phyloP scores from a whole-genome alignment of 1,140 invertebrate genomes.

The Macrocentrus cingulum region DNA sequence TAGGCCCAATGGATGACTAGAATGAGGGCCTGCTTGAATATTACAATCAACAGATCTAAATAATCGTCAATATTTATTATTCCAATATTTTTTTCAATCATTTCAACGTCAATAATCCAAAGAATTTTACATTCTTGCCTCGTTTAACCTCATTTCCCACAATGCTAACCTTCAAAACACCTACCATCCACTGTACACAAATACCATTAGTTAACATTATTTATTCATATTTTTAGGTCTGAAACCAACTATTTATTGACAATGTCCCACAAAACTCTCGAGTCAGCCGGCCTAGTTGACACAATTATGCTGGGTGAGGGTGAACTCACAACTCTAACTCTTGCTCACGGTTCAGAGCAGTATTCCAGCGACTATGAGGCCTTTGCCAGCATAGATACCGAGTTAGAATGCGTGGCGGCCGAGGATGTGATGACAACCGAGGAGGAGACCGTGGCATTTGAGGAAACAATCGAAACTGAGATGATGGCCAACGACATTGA shows the following conservation, averaged over 20 bases:
- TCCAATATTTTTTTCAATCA: not conserved
- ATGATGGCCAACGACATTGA: slow-evolving; percentile 49
- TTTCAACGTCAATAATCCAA: not conserved
- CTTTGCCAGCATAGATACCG: slow-evolving; percentile 54
- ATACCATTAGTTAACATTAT: slow-evolving; percentile 2
- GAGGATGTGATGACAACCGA: slow-evolving; percentile 54
- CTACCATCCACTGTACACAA: not conserved
- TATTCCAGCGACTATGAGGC: slow-evolving; percentile 53
- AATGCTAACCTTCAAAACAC: not conserved
- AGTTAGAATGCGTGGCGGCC: slow-evolving; percentile 55
- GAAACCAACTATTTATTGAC: not conserved
- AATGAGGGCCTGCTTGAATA: slow-evolving; percentile 12
- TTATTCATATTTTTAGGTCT: slow-evolving; percentile 15
- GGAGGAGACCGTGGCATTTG: slow-evolving; percentile 31
- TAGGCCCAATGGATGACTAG: slow-evolving; percentile 30
- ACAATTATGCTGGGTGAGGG: slow-evolving; percentile 44
- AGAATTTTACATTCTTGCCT: not conserved
- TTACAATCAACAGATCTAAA: not conserved
- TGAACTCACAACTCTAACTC: slow-evolving; percentile 45
- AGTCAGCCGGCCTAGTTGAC: slow-evolving; percentile 47
- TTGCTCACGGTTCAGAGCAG: slow-evolving; percentile 42
- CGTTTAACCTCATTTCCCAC: slow-evolving; percentile 7
- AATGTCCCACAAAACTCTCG: slow-evolving; percentile 41
- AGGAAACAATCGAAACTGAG: slow-evolving; percentile 27
- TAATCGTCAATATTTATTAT: not conserved